Conservation (phyloP, 2,797 vertebrate species). For the Poliocrania exsul region DNA sequence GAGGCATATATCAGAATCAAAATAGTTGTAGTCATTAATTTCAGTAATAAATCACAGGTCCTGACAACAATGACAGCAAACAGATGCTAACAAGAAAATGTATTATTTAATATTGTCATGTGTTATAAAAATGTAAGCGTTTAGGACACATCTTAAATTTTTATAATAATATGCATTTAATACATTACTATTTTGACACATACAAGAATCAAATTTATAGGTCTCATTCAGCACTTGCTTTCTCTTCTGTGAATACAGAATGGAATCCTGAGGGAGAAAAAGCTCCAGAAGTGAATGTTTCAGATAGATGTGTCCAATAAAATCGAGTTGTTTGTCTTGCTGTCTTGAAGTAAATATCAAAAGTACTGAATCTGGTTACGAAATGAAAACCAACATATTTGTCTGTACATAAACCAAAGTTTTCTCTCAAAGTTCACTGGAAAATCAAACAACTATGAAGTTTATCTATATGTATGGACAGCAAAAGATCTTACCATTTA, state of each 20-base stretch:
- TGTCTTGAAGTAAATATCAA: conserved; percentile 61
- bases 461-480: neutral
- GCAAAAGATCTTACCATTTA: neutral
- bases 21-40: conserved; percentile 80
- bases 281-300: conserved; percentile 54
- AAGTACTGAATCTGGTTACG: conserved; percentile 45
- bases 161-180: conserved; percentile 81
- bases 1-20: conserved; percentile 77
- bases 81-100: conserved; percentile 83
- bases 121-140: conserved; percentile 76
- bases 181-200: conserved; percentile 77
- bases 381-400: conserved; percentile 10
- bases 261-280: conserved; percentile 46
- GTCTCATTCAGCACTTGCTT: conserved; percentile 64
- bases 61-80: conserved; percentile 79
- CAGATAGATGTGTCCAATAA: conserved; percentile 62
- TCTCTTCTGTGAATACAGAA: conserved; percentile 70
- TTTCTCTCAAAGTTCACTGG: neutral
- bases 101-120: conserved; percentile 79
- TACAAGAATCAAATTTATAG: conserved; percentile 75
- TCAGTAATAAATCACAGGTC: conserved; percentile 78
- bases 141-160: conserved; percentile 79
- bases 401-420: neutral
- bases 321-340: conserved; percentile 60
- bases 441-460: neutral